These are phyloP conservation scores for Sipunculus nudus DNA, from an alignment of 2,888 invertebrate species.

Conservation along the genomic window DNA sequence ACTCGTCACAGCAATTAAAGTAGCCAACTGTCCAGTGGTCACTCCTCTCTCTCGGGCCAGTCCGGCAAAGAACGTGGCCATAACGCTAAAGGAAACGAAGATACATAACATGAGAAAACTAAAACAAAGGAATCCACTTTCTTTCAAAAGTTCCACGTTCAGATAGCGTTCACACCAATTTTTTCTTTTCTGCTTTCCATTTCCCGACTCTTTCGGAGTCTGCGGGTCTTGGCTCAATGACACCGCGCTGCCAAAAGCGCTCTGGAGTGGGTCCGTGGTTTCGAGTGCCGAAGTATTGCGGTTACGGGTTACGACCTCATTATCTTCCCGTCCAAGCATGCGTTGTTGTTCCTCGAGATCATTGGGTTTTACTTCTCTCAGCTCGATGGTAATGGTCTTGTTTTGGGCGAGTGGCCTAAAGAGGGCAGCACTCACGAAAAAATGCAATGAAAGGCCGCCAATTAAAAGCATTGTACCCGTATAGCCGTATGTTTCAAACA, in stretches of 20 bases:
- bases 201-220: background rate
- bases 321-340: too few relatives aligned
- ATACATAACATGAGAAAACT: background rate
- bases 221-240: too few relatives aligned
- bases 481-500: conserved; percentile 11
- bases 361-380: too few relatives aligned
- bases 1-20: background rate
- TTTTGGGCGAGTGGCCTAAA: too few relatives aligned
- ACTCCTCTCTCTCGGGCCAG: background rate
- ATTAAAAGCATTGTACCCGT: conserved; percentile 8
- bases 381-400: too few relatives aligned
- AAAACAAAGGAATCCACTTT: background rate
- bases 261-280: too few relatives aligned
- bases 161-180: background rate
- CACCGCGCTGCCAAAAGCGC: too few relatives aligned
- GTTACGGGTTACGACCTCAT: too few relatives aligned
- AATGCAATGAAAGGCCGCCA: background rate
- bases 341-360: too few relatives aligned
- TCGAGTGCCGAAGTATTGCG: too few relatives aligned
- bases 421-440: background rate
- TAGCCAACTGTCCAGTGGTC: background rate
- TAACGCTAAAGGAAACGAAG: background rate
- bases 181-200: background rate
- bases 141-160: background rate
- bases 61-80: conserved; percentile 5